Evolutionary conservation across 2,888 invertebrate species (phyloP), one percentile per base, ranked within the genome.

Genomic region (Glyphotaelius pellucidus): DNA sequence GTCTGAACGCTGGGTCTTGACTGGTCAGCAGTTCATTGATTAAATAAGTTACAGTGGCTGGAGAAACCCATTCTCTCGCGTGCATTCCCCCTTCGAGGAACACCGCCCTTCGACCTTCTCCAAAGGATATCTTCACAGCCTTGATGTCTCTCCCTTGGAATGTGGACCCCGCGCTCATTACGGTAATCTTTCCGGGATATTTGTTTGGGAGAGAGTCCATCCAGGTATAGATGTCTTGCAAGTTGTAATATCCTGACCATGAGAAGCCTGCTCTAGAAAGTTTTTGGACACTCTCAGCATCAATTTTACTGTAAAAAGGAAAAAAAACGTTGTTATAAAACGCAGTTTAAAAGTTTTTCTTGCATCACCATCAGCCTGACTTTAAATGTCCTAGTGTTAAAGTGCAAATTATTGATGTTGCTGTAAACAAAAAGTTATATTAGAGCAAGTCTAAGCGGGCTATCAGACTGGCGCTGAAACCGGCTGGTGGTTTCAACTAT

Each of bases 31-130:
- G 95, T 94, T 97, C 96, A 93, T 98, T 97, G 38, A 98, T 96
- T 87, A 98, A 96, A 95, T 97, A 97, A 0, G 97, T 97, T 0
- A 97, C 97, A 0, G 97, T 97, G 0, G 98, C 97, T 0, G 97
- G 97, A 0, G 97, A 96, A 35, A 98, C 97, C 98, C 98, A 98
- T 95, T 98, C 98, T 81, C 97, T 95, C 0, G 97, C 95, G 94
- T 97, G 97, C 67, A 97, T 96, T 90, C 97, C 97, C 79, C 96
- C 96, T 95, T 97, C 97, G 25, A 97, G 95, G 95, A 97, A 97
- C 15, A 97, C 96, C 31, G 96, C 96, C 92, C 96, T 95, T 94
- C 97, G 95, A 93, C 96, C 94, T 95, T 94, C 14, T 94, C 94
- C 94, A 94, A 94, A 95, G 14, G 95, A 94, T 0, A 96, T 95